phyloP scores from a whole-genome alignment of 2,797 vertebrate genomes.

The Numenius phaeopus region DNA sequence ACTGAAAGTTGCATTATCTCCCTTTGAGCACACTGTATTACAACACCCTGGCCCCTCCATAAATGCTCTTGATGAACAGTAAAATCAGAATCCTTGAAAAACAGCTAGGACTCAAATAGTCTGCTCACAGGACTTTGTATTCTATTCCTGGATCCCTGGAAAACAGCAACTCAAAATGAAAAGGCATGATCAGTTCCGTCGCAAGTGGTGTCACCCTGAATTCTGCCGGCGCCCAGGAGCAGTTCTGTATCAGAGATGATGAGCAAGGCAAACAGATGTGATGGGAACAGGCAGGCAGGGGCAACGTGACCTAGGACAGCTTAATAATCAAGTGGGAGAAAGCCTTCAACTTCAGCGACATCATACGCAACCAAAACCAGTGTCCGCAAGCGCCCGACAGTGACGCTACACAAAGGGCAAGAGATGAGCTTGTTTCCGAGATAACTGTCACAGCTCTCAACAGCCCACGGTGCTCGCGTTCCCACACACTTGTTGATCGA shows the following conservation, averaged over 20 bases:
- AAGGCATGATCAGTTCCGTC: background rate
- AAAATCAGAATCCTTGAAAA: background rate
- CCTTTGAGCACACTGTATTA: background rate
- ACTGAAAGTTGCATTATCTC: background rate
- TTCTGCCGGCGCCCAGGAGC: background rate
- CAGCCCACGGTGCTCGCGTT: fast-evolving
- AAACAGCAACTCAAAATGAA: background rate
- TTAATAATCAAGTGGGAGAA: background rate
- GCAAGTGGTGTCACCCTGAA: background rate
- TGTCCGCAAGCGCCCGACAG: background rate
- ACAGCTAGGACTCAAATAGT: background rate
- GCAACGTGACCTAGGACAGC: constrained; percentile 1
- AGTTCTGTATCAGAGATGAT: background rate
- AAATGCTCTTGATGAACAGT: background rate
- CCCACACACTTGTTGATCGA: background rate
- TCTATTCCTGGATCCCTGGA: background rate
- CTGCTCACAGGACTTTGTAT: background rate
- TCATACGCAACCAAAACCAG: background rate
- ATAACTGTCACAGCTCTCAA: background rate
- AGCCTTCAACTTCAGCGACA: background rate
- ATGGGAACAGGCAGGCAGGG: constrained; percentile 12
- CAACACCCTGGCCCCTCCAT: background rate
- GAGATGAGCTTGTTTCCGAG: background rate
- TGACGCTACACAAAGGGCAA: background rate
- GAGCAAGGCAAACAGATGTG: constrained; percentile 9